Percentiles rank a stretch among this genome's conserved stretches.
Conservation (phyloP, 2,888 invertebrate species). For the Limenitis camilla region DNA sequence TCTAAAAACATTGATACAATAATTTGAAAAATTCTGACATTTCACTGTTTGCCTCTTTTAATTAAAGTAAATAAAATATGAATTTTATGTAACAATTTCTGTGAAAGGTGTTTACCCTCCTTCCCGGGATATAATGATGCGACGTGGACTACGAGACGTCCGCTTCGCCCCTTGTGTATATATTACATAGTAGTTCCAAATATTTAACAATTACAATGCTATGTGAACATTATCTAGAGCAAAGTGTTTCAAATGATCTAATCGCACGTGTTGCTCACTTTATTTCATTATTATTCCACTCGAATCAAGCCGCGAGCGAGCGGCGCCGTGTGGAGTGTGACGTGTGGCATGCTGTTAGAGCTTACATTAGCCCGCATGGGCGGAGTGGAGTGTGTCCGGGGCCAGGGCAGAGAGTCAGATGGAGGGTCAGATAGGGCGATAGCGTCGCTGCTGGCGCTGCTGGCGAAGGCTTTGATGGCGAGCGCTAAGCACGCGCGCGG, state of each 20-base stretch:
- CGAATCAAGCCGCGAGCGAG: neutral
- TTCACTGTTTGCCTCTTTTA: neutral
- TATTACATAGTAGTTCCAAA: too few relatives aligned
- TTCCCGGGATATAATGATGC: too few relatives aligned
- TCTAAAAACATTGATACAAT: slow-evolving; percentile 1
- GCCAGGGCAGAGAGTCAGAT: slow-evolving; percentile 4
- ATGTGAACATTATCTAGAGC: too few relatives aligned
- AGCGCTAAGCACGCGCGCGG: neutral
- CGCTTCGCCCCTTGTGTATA: too few relatives aligned
- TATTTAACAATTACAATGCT: too few relatives aligned
- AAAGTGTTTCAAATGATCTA: too few relatives aligned
- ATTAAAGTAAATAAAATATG: slow-evolving; percentile 4
- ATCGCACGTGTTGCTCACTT: neutral
- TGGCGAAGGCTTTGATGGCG: neutral
- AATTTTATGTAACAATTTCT: neutral
- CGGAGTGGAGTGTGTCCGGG: neutral
- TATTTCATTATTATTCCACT: slow-evolving; percentile 1
- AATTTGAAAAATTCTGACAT: neutral
- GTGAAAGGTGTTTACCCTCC: neutral
- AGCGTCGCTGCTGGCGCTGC: neutral
- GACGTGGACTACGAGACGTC: neutral
- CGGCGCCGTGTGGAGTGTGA: neutral
- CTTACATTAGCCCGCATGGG: neutral
- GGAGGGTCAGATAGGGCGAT: neutral
- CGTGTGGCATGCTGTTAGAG: neutral